Evolutionary conservation across 2,888 invertebrate species (phyloP), one percentile per base, ranked within the genome.

Genomic region (Myopa testacea): DNA sequence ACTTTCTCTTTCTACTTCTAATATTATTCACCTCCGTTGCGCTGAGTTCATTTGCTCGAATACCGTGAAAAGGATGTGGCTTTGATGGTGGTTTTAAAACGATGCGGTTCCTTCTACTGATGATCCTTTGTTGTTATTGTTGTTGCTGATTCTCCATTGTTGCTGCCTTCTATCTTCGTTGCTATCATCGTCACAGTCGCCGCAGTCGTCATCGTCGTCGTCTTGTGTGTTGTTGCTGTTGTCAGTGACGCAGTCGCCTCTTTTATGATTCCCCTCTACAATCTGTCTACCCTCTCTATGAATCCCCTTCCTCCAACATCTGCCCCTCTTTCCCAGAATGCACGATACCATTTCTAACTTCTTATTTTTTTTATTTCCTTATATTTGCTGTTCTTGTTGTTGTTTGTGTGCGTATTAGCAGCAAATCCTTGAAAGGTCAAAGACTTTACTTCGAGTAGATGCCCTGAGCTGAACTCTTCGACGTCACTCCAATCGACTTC

Each of bases 391-490:
- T 50, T 14, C 14, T 16, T 5, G 14, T 10, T 55, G 55, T 16
- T 19, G 62, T 62, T 62, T 38, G 34, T 14, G 12, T 37, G 37
- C 65, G 65, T 65, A 65, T 65, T 65, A 65, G 37, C 65, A 14
- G 38, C 65, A 81, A 81, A 84, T 84, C 83, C 83, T 84, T 84
- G 83, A 83, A 82, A 84, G 83, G 83, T 84, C 83, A 83, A 83
- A 84, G 83, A 84, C 83, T 82, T 79, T 63, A 8, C 45, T 69
- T 70, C 55, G 55, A 26, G 65, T 52, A 26, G 63, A 75, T 75
- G 69, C 58, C 69, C 67, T 75, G 40, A 68, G 38, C 60, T 75
- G 75, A 58, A 45, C 75, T 75, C 34, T 4, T 38, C 65, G 34
- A 62, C 37, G 38, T 65, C 37, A 34, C 65, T 12, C 38, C 65